These are phyloP conservation scores for Fistularia tabacaria DNA, from an alignment of 2,797 vertebrate species.

Conservation along the genomic window DNA sequence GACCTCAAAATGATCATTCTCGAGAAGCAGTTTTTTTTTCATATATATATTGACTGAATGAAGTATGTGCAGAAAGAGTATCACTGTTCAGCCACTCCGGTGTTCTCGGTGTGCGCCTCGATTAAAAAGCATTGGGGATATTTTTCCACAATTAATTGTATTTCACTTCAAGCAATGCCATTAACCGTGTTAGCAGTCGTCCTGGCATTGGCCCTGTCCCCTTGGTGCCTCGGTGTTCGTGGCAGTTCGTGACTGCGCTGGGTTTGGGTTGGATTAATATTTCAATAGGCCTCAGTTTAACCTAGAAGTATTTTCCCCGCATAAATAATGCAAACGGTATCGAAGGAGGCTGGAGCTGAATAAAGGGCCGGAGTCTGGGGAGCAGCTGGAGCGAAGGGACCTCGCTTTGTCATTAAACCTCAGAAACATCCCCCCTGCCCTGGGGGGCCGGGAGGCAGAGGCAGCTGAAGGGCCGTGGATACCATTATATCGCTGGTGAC, in stretches of 20 bases:
- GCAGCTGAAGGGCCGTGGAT: conserved; percentile 18
- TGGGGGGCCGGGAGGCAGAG: conserved; percentile 39
- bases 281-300: conserved; percentile 71
- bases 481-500: conserved; percentile 11
- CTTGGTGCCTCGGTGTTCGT: conserved; percentile 31
- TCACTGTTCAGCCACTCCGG: no score
- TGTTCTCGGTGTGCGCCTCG: no score
- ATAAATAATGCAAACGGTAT: conserved; percentile 76
- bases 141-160: no score
- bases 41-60: no score
- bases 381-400: conserved; percentile 46
- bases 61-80: no score
- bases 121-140: no score
- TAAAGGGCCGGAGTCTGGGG: conserved; percentile 46
- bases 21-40: no score
- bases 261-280: conserved; percentile 72
- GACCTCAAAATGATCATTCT: no score
- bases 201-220: background rate
- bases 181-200: no score
- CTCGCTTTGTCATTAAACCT: conserved; percentile 56
- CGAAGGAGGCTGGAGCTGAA: conserved; percentile 60
- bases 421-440: conserved; percentile 39
- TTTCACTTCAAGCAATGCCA: no score
- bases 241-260: conserved; percentile 55
- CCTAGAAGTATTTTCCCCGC: conserved; percentile 74